Evolutionary conservation across 2,797 vertebrate species (phyloP).

Genomic region (Bothrops alternatus): DNA sequence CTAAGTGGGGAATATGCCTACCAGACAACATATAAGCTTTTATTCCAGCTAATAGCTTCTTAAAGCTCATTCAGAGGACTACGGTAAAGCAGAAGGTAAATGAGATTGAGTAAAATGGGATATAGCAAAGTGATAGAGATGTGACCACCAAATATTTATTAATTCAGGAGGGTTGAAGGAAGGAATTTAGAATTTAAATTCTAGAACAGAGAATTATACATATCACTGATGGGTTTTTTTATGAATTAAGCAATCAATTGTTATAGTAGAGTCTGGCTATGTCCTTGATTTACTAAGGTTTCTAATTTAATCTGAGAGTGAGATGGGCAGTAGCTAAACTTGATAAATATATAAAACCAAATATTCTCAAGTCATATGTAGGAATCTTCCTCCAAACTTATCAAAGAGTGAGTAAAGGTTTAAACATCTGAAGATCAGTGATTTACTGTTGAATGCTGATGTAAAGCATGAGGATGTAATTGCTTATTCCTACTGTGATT

Average conservation of each 20-base stretch:
- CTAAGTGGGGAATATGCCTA: background rate
- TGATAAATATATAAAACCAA: background rate
- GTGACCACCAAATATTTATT: background rate
- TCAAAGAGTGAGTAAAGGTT: background rate
- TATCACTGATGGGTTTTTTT: background rate
- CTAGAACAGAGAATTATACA: background rate
- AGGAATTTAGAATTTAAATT: background rate
- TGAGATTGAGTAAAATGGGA: background rate
- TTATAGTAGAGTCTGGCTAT: background rate
- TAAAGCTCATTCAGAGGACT: background rate
- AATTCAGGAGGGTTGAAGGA: background rate
- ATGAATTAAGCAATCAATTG: background rate
- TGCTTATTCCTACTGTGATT: background rate
- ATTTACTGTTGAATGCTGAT: background rate
- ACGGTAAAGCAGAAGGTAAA: background rate
- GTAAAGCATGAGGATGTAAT: background rate
- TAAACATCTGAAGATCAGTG: background rate
- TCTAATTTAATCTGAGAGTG: background rate
- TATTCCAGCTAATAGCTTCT: background rate
- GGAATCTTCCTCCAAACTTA: background rate
- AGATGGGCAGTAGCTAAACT: background rate
- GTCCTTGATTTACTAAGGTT: background rate
- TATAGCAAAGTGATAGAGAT: background rate
- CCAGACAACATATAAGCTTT: background rate
- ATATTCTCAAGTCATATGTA: background rate